A percentile compares a stretch with the other conserved stretches of the same genome.
phyloP scores from a whole-genome alignment of 1,140 invertebrate species.

The Piezodorus guildinii region DNA sequence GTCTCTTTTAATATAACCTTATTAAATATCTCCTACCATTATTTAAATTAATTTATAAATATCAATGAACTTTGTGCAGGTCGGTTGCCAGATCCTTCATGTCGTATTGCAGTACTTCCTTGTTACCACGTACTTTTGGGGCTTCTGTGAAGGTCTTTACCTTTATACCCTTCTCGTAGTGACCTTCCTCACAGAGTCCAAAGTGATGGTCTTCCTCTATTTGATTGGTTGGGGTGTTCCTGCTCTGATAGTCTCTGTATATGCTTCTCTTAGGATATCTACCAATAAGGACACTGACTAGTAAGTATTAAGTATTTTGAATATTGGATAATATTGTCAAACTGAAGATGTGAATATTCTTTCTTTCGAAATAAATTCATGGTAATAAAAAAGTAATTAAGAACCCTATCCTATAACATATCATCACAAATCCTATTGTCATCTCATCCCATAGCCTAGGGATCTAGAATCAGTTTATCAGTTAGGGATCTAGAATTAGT shows the following conservation, averaged over 20 bases:
- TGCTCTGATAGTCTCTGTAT: conserved; percentile 27
- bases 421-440: too few species aligned
- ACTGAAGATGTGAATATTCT: too few species aligned
- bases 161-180: conserved; percentile 65
- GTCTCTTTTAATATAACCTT: too few species aligned
- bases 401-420: too few species aligned
- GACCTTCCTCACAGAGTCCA: conserved; percentile 54
- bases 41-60: too few species aligned
- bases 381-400: too few species aligned
- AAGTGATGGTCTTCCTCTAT: conserved; percentile 52
- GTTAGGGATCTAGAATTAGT: too few species aligned
- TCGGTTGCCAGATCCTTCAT: conserved; percentile 30
- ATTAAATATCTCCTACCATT: too few species aligned
- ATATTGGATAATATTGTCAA: too few species aligned
- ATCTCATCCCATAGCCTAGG: too few species aligned
- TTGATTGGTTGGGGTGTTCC: conserved; percentile 54
- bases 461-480: too few species aligned
- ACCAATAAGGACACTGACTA: conserved; percentile 1
- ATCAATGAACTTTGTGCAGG: conserved; percentile 16
- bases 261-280: conserved; percentile 25
- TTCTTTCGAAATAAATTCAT: too few species aligned
- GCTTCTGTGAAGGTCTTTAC: conserved; percentile 72
- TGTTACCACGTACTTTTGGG: conserved; percentile 68
- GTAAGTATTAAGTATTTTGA: neutral
- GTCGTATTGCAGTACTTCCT: conserved; percentile 50